phyloP scores from a whole-genome alignment of 2,113 vertebrate species.

The Microtus pennsylvanicus region DNA sequence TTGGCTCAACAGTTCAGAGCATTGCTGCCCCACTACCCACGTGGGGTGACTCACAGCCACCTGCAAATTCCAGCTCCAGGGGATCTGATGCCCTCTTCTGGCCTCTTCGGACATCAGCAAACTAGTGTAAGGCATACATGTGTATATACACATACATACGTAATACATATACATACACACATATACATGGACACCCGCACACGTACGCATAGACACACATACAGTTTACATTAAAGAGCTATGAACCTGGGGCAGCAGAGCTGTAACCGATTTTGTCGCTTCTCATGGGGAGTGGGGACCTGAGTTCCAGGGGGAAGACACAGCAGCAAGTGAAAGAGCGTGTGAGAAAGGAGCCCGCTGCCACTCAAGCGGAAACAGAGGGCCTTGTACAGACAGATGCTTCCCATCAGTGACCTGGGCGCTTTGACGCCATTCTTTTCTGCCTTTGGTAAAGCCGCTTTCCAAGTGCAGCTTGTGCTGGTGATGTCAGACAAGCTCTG shows the following conservation, averaged over 20 bases:
- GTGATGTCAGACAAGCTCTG: neutral
- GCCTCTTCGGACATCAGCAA: neutral
- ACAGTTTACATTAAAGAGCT: neutral
- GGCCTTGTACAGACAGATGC: neutral
- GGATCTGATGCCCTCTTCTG: neutral
- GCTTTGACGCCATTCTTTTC: neutral
- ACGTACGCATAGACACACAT: no score
- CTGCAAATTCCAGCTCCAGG: neutral
- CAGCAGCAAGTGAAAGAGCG: rapidly evolving
- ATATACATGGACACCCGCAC: neutral
- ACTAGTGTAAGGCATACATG: neutral
- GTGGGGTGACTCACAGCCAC: neutral
- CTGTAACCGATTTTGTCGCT: neutral
- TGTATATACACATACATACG: neutral
- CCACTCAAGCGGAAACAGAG: neutral
- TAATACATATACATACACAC: neutral
- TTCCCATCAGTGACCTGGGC: neutral
- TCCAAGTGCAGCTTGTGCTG: neutral
- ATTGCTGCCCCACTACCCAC: neutral
- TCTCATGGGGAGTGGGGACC: neutral
- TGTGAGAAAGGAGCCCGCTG: no score
- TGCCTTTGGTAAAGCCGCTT: neutral
- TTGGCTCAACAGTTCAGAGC: neutral
- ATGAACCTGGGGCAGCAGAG: neutral
- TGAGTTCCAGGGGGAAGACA: neutral